Percentiles rank a stretch among this genome's conserved stretches.
phyloP scores from a whole-genome alignment of 2,797 vertebrate genomes.

The Sebastes steindachneri region DNA sequence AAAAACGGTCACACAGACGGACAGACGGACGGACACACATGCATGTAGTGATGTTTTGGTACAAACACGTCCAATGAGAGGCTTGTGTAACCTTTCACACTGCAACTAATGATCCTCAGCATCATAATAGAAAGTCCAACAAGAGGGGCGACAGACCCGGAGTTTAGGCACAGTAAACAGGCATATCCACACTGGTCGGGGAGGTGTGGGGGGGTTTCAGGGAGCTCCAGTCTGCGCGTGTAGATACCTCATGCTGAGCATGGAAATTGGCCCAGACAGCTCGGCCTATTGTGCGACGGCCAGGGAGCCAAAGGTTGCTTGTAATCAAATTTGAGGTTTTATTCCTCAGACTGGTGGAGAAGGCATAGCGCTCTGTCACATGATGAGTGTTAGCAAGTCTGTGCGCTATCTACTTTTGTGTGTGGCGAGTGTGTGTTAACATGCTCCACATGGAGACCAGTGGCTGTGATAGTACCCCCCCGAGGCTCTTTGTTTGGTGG shows the following conservation, averaged over 20 bases:
- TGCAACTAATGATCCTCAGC: slow-evolving; percentile 75
- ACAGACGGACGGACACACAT: not conserved
- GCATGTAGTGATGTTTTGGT: slow-evolving; percentile 48
- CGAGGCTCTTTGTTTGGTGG: slow-evolving; percentile 46
- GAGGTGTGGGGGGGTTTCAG: slow-evolving; percentile 38
- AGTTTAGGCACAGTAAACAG: slow-evolving; percentile 94
- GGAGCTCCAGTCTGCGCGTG: slow-evolving; percentile 67
- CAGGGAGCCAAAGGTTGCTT: slow-evolving; percentile 99
- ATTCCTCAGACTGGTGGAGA: slow-evolving; percentile 85
- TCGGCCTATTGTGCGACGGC: slow-evolving; percentile 92
- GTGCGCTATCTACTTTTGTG: slow-evolving; percentile 70
- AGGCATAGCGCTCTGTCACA: slow-evolving; percentile 73
- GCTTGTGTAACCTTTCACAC: slow-evolving; percentile 75
- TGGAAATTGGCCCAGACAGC: slow-evolving; percentile 99
- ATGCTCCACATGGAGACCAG: slow-evolving; percentile 43
- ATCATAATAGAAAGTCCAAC: slow-evolving; percentile 67
- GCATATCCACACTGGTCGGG: slow-evolving; percentile 88
- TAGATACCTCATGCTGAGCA: slow-evolving; percentile 97
- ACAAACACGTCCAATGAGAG: slow-evolving; percentile 53
- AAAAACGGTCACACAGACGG: not conserved
- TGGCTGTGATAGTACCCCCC: slow-evolving; percentile 39
- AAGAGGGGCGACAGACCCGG: slow-evolving; percentile 85
- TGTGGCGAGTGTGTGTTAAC: slow-evolving; percentile 62
- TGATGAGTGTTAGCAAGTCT: slow-evolving; percentile 64
- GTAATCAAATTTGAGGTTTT: slow-evolving; percentile 99